Percentiles rank a stretch among this genome's conserved stretches.
Evolutionary conservation across 2,797 vertebrate genomes (phyloP).

Genomic region (Amblyraja radiata): DNA sequence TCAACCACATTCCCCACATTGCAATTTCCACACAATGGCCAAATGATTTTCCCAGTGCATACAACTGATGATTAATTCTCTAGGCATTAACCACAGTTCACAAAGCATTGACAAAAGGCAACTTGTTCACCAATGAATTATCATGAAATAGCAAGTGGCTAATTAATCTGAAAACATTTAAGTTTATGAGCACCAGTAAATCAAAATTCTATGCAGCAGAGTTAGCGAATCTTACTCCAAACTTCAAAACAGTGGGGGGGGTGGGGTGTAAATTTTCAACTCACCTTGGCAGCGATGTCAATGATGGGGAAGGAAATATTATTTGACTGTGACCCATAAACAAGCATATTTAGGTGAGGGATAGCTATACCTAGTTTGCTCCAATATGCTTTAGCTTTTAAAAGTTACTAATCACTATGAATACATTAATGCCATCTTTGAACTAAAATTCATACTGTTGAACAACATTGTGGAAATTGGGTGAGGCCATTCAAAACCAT

Average conservation of each 20-base stretch:
- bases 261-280: too few species aligned
- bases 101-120: not conserved
- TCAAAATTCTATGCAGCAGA: not conserved
- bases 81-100: not conserved
- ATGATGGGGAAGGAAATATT: not conserved
- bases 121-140: too few species aligned
- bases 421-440: not conserved
- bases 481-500: not conserved
- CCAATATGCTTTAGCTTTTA: not conserved
- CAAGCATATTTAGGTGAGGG: not conserved
- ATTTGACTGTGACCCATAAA: not conserved
- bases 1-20: not conserved
- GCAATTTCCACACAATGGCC: not conserved
- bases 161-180: not conserved
- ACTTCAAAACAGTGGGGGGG: not conserved
- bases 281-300: not conserved
- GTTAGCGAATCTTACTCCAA: not conserved
- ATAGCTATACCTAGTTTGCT: not conserved
- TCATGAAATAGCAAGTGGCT: not conserved
- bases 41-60: not conserved
- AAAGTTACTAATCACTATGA: not conserved
- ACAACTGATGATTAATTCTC: not conserved
- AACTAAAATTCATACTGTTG: not conserved
- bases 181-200: not conserved
- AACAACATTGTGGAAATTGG: not conserved